These are phyloP conservation scores for Acridotheres tristis DNA, from an alignment of 2,797 vertebrate genomes.

Conservation along the genomic window DNA sequence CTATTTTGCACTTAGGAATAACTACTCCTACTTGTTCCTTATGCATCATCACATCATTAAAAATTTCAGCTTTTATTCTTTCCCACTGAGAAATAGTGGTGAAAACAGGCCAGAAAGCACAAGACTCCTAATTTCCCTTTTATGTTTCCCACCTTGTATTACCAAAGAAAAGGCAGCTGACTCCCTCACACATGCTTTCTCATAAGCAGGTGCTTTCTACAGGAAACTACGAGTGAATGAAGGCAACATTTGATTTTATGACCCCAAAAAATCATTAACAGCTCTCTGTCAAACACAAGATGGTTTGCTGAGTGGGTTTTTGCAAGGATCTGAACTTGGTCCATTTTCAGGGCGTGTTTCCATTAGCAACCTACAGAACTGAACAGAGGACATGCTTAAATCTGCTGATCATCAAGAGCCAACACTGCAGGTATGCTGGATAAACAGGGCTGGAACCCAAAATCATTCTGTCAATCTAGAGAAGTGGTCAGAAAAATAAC, in stretches of 20 bases:
- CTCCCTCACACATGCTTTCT: background rate
- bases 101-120: background rate
- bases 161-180: background rate
- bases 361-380: background rate
- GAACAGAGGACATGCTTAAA: background rate
- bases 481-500: background rate
- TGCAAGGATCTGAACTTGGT: background rate
- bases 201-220: background rate
- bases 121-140: background rate
- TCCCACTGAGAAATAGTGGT: background rate
- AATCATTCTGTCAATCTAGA: background rate
- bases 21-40: background rate
- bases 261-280: background rate
- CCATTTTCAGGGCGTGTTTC: background rate
- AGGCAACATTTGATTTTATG: background rate
- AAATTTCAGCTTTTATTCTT: background rate
- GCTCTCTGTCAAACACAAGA: background rate
- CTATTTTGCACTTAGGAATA: background rate
- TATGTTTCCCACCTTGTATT: background rate
- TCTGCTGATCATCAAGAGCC: background rate
- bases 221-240: background rate
- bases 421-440: background rate
- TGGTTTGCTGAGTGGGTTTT: background rate
- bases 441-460: background rate
- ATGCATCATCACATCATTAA: background rate